These are phyloP conservation scores for Rutilus rutilus DNA, from an alignment of 2,113 vertebrate species.

Conservation along the genomic window DNA sequence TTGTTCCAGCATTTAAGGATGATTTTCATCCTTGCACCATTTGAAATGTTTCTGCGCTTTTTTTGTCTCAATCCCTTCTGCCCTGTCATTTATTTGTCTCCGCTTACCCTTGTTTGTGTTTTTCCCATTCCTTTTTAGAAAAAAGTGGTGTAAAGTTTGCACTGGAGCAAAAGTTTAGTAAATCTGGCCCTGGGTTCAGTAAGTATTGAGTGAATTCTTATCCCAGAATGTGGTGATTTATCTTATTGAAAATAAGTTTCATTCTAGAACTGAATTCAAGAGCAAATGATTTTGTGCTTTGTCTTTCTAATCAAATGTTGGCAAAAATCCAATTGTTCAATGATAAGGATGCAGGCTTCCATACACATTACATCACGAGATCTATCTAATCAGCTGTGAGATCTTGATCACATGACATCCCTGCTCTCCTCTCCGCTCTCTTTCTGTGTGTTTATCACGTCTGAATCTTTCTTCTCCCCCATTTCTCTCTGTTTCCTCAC, in stretches of 20 bases:
- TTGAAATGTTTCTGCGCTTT: conserved; percentile 35
- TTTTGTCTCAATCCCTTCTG: conserved; percentile 54
- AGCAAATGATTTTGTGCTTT: not conserved
- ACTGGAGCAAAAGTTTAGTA: conserved; percentile 74
- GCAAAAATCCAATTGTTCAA: not conserved
- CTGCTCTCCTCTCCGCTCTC: not conserved
- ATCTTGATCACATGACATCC: conserved; percentile 21
- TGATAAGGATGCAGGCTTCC: not conserved
- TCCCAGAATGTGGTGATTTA: conserved; percentile 66
- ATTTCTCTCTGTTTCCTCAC: not conserved
- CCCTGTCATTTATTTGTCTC: conserved; percentile 53
- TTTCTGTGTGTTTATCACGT: conserved; percentile 16
- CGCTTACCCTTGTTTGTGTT: conserved; percentile 54
- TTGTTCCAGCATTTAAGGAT: not conserved
- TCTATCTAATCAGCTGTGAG: not conserved
- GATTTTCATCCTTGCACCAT: not conserved
- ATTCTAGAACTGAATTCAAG: not conserved
- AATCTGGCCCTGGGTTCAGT: conserved; percentile 81
- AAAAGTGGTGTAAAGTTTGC: conserved; percentile 78
- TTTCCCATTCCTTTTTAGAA: conserved; percentile 73
- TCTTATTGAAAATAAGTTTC: conserved; percentile 51
- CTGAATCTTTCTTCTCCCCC: conserved; percentile 9
- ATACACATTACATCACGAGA: not conserved
- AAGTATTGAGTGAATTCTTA: conserved; percentile 75
- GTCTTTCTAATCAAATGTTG: not conserved